Evolutionary conservation across 2,888 invertebrate species (phyloP), one percentile per base, ranked within the genome.

Genomic region (Heliconius ismenius): DNA sequence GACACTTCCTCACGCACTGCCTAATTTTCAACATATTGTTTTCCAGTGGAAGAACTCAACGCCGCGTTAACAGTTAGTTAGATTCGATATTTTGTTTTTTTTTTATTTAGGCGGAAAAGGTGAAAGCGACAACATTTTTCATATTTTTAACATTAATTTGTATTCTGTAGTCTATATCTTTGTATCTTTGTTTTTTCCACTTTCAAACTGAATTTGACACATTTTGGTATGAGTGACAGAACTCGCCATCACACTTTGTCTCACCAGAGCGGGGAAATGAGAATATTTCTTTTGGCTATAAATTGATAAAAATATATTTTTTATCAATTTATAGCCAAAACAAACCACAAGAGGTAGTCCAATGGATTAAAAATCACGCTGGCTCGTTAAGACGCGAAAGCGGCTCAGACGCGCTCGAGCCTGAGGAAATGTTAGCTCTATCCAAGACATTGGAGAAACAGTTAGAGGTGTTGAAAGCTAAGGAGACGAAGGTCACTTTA

Each of bases 321-420:
- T 26, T 28, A 18, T 32, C 13, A 1, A 15, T 64, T 21, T 13
- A 28, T 81, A 93, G 92, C 0, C 82, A 92, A 78, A 89, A 88
- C 77, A 92, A 91, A 79, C 84, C 92, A 0, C 93, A 95, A 79
- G 95, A 95, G 13, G 91, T 95, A 76, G 86, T 95, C 1, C 89
- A 91, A 10, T 98, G 97, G 97, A 86, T 98, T 75, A 97, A 97
- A 84, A 89, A 92, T 0, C 95, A 97, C 84, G 84, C 88, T 63
- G 92, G 92, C 6, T 95, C 96, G 0, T 95, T 95, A 70, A 94
- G 95, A 0, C 95, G 96, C 32, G 91, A 95, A 10, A 97, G 97
- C 84, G 97, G 97, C 64, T 95, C 96, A 0, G 95, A 96, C 32
- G 95, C 95, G 0, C 89, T 98, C 0, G 97, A 98, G 82, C 95